phyloP scores from a whole-genome alignment of 2,113 vertebrate genomes.

The Melanostigma gelatinosum region DNA sequence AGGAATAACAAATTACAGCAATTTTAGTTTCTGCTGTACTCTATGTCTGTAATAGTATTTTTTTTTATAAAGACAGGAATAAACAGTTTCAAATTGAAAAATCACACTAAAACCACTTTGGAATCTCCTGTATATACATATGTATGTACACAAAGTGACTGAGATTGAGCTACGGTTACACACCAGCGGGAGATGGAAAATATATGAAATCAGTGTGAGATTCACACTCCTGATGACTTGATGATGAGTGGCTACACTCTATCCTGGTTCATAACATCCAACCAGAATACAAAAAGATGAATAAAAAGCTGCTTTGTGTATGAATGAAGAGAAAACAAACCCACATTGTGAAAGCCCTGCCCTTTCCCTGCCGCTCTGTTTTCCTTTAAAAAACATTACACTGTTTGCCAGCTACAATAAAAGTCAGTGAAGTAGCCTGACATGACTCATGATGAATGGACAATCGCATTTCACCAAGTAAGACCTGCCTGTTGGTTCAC shows the following conservation, averaged over 20 bases:
- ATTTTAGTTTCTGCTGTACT: neutral
- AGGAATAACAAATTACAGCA: too few relatives aligned
- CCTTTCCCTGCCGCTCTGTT: neutral
- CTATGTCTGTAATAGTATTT: neutral
- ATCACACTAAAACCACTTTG: conserved; percentile 22
- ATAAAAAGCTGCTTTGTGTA: conserved; percentile 25
- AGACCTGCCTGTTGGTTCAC: neutral
- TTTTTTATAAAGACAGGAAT: neutral
- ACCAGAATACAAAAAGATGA: conserved; percentile 29
- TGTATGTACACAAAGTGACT: conserved; percentile 33
- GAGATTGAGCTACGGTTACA: conserved; percentile 32
- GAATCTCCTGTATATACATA: conserved; percentile 24
- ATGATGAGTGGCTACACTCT: conserved; percentile 45
- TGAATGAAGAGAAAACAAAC: conserved; percentile 36
- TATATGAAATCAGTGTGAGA: conserved; percentile 51
- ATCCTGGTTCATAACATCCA: conserved; percentile 61
- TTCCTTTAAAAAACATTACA: neutral
- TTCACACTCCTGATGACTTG: conserved; percentile 25
- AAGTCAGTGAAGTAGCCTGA: neutral
- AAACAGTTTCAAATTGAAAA: conserved; percentile 22
- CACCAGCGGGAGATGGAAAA: conserved; percentile 55
- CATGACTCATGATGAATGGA: neutral
- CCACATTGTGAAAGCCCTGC: conserved; percentile 17
- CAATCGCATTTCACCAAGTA: neutral
- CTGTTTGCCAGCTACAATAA: neutral